Evolutionary conservation across 1,140 invertebrate species (phyloP), one percentile per base, ranked within the genome.

Genomic region (Microplitis mediator): DNA sequence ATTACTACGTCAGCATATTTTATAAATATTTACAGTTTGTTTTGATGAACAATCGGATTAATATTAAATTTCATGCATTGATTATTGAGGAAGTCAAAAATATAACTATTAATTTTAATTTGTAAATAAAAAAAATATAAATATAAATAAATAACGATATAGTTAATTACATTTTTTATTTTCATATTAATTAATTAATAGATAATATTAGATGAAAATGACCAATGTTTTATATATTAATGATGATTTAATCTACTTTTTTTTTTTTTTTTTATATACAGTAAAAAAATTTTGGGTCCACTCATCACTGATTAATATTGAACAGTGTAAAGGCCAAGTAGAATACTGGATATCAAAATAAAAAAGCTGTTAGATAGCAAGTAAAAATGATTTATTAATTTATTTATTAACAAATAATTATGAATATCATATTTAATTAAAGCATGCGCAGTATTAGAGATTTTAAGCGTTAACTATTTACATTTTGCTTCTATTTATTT

Each of bases 321-420:
- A 77, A 79, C 66, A 77, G 69, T 77, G 80, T 75, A 77, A 79
- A 66, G 71, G 63, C 69, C 11, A 77, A 80, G 70, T 78, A 83
- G 82, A 85, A 77, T 83, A 85, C 82, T 83, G 82, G 81, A 82
- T 81, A 84, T 77, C 61, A 75, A 65, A 73, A 5, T 58, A 67
- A n/a, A 54, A 60, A 50, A 45, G 65, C 52, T 62, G 69, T 56
- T 58, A 35, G 31, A 56, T 9, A 31, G 58, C 36, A 52, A 64
- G 69, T 58, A 50, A 71, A 11, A 32, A 23, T 23, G 23, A 23
- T 23, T 23, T 23, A 23, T 23, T 23, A 23, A 23, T 23, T 23
- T 23, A 23, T 23, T 23, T 23, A 23, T 23, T 23, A 23, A 23
- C 23, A 23, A 23, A 23, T 23, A 23, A 23, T 23, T 23, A 23